A percentile compares a stretch with the other conserved stretches of the same genome.
Evolutionary conservation across 2,888 invertebrate genomes (phyloP).

Genomic region (Aspidiotus destructor): DNA sequence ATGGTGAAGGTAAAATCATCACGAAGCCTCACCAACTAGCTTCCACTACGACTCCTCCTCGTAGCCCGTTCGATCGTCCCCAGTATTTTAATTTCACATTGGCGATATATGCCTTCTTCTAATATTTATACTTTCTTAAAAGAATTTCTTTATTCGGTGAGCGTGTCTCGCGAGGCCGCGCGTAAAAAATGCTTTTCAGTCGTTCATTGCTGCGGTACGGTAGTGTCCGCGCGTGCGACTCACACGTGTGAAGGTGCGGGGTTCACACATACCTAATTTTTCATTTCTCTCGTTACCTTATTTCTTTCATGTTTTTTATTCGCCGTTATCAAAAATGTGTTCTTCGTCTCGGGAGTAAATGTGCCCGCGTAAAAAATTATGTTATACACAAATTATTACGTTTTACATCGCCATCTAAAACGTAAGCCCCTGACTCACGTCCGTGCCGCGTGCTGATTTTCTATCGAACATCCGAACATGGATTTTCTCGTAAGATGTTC

Average conservation of each 20-base stretch:
- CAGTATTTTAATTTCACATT: constrained; percentile 29
- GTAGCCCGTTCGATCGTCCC: constrained; percentile 5
- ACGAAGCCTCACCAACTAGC: constrained; percentile 28
- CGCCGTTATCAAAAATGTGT: neutral
- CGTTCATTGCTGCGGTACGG: constrained; percentile 16
- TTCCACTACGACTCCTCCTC: constrained; percentile 24
- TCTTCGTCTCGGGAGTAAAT: neutral
- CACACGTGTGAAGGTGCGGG: neutral
- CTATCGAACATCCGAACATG: constrained; percentile 17
- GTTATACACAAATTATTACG: neutral
- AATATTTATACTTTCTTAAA: constrained; percentile 27
- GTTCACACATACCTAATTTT: neutral
- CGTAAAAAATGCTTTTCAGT: constrained; percentile 2
- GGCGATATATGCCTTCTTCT: constrained; percentile 5
- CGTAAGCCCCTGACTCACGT: constrained; percentile 5
- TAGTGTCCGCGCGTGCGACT: constrained; percentile 22
- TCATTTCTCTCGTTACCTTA: neutral
- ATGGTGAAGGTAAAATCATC: constrained; percentile 32
- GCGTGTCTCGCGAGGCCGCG: neutral
- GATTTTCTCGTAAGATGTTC: constrained; percentile 23
- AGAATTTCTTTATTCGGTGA: constrained; percentile 22
- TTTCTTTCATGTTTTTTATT: neutral
- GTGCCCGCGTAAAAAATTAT: neutral
- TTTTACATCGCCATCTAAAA: constrained; percentile 5
- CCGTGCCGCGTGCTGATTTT: constrained; percentile 7